Conservation (phyloP, 2,797 vertebrate genomes). For the Monodelphis domestica region DNA sequence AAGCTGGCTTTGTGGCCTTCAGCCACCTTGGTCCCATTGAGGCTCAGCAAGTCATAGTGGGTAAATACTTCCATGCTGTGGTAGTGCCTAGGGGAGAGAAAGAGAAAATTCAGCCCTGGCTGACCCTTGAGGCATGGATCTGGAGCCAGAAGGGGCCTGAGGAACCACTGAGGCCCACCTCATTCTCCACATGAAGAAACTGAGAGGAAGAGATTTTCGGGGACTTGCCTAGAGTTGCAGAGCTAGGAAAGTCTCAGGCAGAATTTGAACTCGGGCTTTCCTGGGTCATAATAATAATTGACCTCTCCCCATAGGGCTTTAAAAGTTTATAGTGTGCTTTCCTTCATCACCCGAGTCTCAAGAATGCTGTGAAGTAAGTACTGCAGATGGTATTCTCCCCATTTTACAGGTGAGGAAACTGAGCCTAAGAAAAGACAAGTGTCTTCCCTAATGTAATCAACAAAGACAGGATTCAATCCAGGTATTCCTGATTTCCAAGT, state of each 20-base stretch:
- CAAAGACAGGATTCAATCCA: not conserved
- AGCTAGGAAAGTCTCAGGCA: not conserved
- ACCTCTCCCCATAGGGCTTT: too few relatives aligned
- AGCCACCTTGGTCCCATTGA: slow-evolving; percentile 95
- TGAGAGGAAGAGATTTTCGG: not conserved
- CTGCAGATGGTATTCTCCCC: too few relatives aligned
- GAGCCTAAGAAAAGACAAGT: too few relatives aligned
- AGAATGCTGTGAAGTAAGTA: too few relatives aligned
- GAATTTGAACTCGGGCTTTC: not conserved
- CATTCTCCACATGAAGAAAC: not conserved
- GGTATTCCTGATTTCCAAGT: not conserved
- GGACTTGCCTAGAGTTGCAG: not conserved
- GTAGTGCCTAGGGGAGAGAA: slow-evolving; percentile 87
- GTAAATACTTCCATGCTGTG: slow-evolving; percentile 99
- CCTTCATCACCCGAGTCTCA: too few relatives aligned
- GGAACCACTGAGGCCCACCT: not conserved
- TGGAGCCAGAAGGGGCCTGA: not conserved
- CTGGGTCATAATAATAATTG: too few relatives aligned
- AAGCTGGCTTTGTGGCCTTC: slow-evolving; percentile 99
- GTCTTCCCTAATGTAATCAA: too few relatives aligned
- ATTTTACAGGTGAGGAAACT: too few relatives aligned
- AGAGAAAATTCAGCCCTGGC: not conserved
- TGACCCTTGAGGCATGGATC: not conserved
- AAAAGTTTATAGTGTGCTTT: too few relatives aligned
- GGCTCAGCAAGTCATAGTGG: slow-evolving; percentile 92